Evolutionary conservation across 2,113 vertebrate genomes (phyloP).

Genomic region (Sceloporus tristichus): DNA sequence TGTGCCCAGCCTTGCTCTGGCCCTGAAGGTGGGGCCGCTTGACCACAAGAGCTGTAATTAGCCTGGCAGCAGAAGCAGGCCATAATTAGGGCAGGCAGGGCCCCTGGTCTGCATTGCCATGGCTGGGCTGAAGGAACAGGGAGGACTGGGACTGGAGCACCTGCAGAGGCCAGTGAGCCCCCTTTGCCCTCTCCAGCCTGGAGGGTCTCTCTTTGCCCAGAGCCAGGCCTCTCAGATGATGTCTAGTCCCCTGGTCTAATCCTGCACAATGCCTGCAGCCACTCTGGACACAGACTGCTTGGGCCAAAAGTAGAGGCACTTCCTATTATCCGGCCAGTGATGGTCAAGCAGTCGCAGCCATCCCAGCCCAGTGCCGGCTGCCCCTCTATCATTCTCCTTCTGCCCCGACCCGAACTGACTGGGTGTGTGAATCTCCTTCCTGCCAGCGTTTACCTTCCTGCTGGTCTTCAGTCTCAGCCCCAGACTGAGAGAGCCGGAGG

Average conservation of each 20-base stretch:
- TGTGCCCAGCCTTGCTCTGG: fast-evolving
- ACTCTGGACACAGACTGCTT: too few relatives aligned
- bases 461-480: not conserved
- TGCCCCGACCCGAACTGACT: too few relatives aligned
- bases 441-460: not conserved
- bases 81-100: not conserved
- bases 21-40: not conserved
- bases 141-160: not conserved
- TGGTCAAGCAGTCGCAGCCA: not conserved
- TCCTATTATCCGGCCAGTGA: too few relatives aligned
- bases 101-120: not conserved
- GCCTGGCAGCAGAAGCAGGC: not conserved
- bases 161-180: not conserved
- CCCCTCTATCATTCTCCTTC: too few relatives aligned
- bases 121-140: not conserved
- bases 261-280: too few relatives aligned
- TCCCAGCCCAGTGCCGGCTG: too few relatives aligned
- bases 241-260: too few relatives aligned
- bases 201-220: not conserved
- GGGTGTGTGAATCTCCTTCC: fast-evolving
- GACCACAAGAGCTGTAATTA: not conserved
- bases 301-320: too few relatives aligned
- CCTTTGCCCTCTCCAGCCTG: not conserved
- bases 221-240: too few relatives aligned
- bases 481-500: not conserved